These are phyloP conservation scores for Anolis carolinensis DNA, from an alignment of 2,113 vertebrate genomes.

Conservation along the genomic window DNA sequence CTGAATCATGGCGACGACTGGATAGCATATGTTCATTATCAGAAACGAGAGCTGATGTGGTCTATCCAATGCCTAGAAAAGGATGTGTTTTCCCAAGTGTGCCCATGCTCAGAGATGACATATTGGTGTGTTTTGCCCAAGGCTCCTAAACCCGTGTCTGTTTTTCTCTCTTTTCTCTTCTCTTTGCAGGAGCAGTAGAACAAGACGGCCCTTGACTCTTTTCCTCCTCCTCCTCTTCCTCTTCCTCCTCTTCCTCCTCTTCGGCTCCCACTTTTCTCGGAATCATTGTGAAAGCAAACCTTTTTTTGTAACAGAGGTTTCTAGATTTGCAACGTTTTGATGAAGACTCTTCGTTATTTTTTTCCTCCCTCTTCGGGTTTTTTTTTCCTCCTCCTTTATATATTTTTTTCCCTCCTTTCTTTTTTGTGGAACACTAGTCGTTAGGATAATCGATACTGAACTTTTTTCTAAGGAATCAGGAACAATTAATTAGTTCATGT, in stretches of 20 bases:
- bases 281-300: slow-evolving; percentile 85
- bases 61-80: too few species aligned
- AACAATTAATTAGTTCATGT: slow-evolving; percentile 68
- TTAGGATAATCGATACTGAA: slow-evolving; percentile 93
- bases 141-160: neutral
- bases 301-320: slow-evolving; percentile 90
- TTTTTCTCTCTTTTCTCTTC: neutral
- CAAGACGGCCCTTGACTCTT: slow-evolving; percentile 47
- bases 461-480: slow-evolving; percentile 90
- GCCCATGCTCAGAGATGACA: neutral
- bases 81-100: neutral
- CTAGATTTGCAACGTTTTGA: slow-evolving; percentile 94
- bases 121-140: neutral
- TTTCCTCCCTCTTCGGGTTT: slow-evolving; percentile 75
- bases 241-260: too few species aligned
- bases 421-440: slow-evolving; percentile 99
- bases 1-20: too few species aligned
- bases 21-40: too few species aligned
- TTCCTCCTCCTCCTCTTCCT: neutral
- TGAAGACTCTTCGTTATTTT: slow-evolving; percentile 86
- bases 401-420: slow-evolving; percentile 87
- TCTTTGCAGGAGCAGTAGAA: slow-evolving; percentile 92
- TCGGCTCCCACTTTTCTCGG: slow-evolving; percentile 63
- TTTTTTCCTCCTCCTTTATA: slow-evolving; percentile 81
- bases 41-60: too few species aligned